Percentiles rank a stretch among this genome's conserved stretches.
Evolutionary conservation across 2,113 vertebrate genomes (phyloP).

Genomic region (Hypomesus transpacificus): DNA sequence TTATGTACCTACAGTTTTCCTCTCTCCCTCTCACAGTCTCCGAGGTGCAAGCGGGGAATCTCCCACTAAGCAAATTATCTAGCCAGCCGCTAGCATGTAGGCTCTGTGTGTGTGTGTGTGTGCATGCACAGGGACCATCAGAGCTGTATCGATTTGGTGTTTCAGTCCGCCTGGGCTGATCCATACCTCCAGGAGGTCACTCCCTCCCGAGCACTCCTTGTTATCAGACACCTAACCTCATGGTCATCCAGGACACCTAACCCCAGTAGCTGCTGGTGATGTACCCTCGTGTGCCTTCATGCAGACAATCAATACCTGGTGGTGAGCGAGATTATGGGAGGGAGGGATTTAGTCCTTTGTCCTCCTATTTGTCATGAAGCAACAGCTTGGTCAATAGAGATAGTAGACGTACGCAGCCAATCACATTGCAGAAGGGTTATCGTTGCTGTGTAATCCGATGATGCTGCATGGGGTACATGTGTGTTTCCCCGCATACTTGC

Average conservation of each 20-base stretch:
- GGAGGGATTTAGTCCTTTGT: constrained; percentile 13
- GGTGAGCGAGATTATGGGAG: constrained; percentile 7
- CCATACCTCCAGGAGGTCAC: constrained; percentile 29
- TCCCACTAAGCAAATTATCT: neutral
- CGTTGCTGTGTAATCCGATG: neutral
- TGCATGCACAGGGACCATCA: constrained; percentile 1
- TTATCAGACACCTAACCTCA: neutral
- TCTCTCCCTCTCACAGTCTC: neutral
- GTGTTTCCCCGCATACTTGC: neutral
- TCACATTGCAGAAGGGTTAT: constrained; percentile 8
- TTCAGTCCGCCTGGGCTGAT: constrained; percentile 32
- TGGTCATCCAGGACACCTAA: neutral
- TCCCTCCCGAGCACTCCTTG: constrained; percentile 12
- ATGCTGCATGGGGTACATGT: neutral
- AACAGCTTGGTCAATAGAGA: constrained; percentile 12
- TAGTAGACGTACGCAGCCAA: neutral
- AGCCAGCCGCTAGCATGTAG: neutral
- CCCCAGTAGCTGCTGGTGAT: neutral
- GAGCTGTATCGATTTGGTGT: constrained; percentile 40
- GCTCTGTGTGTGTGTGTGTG: neutral
- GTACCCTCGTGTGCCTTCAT: constrained; percentile 31
- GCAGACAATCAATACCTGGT: constrained; percentile 37
- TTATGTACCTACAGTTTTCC: neutral
- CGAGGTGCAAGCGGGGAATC: neutral
- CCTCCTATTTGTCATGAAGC: constrained; percentile 8